A percentile compares a stretch with the other conserved stretches of the same genome.
These are phyloP conservation scores for Osmoderma eremita DNA, from an alignment of 2,888 invertebrate species.

Conservation along the genomic window DNA sequence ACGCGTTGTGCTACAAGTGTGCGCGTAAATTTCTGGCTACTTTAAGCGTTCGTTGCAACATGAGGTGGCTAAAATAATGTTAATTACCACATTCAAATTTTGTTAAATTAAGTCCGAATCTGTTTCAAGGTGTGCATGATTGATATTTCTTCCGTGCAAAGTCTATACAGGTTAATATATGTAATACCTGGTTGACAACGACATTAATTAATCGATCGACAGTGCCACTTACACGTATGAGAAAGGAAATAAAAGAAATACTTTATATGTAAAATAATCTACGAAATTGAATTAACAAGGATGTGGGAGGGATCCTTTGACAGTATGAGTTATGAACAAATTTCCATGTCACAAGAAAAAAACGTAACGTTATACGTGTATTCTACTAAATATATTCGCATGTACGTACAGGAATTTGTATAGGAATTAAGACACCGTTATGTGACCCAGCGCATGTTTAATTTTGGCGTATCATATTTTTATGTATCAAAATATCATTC, in stretches of 20 bases:
- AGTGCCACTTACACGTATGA: neutral
- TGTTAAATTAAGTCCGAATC: neutral
- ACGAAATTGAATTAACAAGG: slow-evolving; percentile 15
- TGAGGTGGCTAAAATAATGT: neutral
- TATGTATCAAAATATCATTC: no score
- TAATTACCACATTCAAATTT: neutral
- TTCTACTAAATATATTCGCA: no score
- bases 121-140: neutral
- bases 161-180: no score
- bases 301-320: slow-evolving; percentile 22
- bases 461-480: no score
- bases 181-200: neutral
- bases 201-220: slow-evolving; percentile 13
- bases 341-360: neutral
- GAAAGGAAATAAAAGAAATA: slow-evolving; percentile 32
- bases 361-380: no score
- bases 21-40: no score
- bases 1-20: no score
- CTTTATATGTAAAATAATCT: slow-evolving; percentile 17
- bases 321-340: slow-evolving; percentile 14
- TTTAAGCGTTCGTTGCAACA: neutral
- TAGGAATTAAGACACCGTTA: no score
- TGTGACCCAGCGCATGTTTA: no score
- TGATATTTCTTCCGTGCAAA: no score
- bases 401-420: no score